Evolutionary conservation across 1,140 invertebrate species (phyloP).

Genomic region (Dreissena rostriformis): DNA sequence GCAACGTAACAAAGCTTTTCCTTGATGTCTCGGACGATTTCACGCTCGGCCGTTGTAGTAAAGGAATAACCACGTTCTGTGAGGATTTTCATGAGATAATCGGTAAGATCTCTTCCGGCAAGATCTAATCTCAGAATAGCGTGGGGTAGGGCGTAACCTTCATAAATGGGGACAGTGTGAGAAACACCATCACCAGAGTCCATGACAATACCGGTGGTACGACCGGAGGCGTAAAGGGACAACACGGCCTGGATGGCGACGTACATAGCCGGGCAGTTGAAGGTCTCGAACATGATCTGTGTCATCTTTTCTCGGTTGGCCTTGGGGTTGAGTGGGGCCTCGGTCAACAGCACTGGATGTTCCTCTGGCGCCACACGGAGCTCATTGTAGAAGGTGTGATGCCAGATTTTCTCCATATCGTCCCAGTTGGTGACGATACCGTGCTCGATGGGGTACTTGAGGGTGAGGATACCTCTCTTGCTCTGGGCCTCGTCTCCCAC

Average conservation of each 20-base stretch:
- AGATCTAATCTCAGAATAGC: too few species aligned
- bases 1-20: too few species aligned
- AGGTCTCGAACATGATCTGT: constrained; percentile 96
- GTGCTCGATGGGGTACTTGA: constrained; percentile 95
- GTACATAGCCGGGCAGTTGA: constrained; percentile 82
- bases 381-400: constrained; percentile 89
- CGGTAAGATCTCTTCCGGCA: too few species aligned
- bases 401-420: constrained; percentile 97
- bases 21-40: too few species aligned
- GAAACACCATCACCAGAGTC: constrained; percentile 93
- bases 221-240: constrained; percentile 77
- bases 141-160: constrained; percentile 88
- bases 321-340: constrained; percentile 84
- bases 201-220: constrained; percentile 90
- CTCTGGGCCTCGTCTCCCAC: constrained; percentile 98
- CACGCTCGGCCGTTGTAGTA: too few species aligned
- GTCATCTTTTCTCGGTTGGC: constrained; percentile 93
- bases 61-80: too few species aligned
- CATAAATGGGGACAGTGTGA: constrained; percentile 94
- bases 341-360: constrained; percentile 80
- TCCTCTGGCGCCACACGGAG: constrained; percentile 92
- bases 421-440: constrained; percentile 85
- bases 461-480: constrained; percentile 89
- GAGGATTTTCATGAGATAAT: too few species aligned
- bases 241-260: constrained; percentile 82